Evolutionary conservation across 2,797 vertebrate species (phyloP).

Genomic region (Etheostoma perlongum): DNA sequence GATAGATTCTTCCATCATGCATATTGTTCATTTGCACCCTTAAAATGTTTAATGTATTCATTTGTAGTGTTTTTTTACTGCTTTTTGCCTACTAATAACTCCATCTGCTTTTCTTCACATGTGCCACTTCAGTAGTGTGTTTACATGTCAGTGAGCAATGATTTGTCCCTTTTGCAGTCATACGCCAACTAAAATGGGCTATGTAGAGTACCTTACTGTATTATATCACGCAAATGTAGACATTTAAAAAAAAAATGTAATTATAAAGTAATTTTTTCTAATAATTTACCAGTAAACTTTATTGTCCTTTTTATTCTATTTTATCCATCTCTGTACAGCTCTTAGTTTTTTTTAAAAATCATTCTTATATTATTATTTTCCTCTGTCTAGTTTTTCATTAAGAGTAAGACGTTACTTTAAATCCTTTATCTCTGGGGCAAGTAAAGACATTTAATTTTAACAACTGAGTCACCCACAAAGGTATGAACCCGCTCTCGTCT

Average conservation of each 20-base stretch:
- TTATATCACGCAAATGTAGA: background rate
- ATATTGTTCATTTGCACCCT: background rate
- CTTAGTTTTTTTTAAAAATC: background rate
- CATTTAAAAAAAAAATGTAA: background rate
- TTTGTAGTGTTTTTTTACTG: background rate
- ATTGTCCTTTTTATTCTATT: background rate
- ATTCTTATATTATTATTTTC: background rate
- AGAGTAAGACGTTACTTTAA: background rate
- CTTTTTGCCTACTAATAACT: background rate
- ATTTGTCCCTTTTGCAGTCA: background rate
- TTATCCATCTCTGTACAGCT: background rate
- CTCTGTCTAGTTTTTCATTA: background rate
- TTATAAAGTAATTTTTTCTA: background rate
- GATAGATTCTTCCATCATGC: background rate
- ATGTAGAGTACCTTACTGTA: background rate
- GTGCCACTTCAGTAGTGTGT: background rate
- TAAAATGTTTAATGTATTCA: background rate
- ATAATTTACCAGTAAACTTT: background rate
- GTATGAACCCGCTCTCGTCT: constrained; percentile 8
- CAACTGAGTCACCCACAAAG: constrained; percentile 31
- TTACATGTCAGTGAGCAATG: background rate
- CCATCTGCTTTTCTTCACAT: background rate
- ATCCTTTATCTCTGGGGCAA: background rate
- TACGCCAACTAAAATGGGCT: background rate
- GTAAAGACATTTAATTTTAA: background rate